Evolutionary conservation across 2,113 vertebrate genomes (phyloP).

Genomic region (Phaetusa simplex): DNA sequence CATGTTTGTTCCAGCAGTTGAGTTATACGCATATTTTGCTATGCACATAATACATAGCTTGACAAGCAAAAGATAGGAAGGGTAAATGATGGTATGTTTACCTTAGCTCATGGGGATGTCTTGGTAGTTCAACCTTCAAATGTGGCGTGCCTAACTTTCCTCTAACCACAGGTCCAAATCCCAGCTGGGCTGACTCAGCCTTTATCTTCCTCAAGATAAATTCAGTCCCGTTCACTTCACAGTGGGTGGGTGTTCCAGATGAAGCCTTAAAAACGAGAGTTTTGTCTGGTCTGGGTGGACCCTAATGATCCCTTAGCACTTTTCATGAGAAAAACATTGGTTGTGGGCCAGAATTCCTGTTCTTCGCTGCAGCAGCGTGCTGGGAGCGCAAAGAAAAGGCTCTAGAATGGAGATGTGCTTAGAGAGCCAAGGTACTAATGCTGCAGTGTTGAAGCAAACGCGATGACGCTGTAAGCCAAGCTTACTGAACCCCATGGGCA

Average conservation of each 20-base stretch:
- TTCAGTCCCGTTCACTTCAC: constrained; percentile 37
- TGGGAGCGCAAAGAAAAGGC: background rate
- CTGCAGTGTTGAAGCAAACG: background rate
- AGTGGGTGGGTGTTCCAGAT: constrained; percentile 51
- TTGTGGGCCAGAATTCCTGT: constrained; percentile 7
- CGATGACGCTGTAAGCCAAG: background rate
- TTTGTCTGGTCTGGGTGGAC: constrained; percentile 35
- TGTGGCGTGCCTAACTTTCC: constrained; percentile 47
- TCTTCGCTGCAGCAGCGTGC: background rate
- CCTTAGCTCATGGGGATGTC: constrained; percentile 52
- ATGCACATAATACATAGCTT: constrained; percentile 31
- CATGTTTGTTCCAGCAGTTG: background rate
- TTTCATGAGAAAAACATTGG: constrained; percentile 33
- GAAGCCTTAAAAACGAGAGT: constrained; percentile 24
- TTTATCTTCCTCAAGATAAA: constrained; percentile 62
- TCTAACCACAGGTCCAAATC: constrained; percentile 25
- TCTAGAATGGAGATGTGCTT: background rate
- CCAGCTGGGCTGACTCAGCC: constrained; percentile 60
- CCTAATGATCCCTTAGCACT: constrained; percentile 41
- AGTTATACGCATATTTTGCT: constrained; percentile 39
- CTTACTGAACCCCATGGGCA: background rate
- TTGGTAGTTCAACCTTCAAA: constrained; percentile 58
- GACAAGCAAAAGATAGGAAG: constrained; percentile 52
- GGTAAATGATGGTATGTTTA: constrained; percentile 49
- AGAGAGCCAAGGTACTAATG: background rate